These are phyloP conservation scores for Leucosticte australis DNA, from an alignment of 2,113 vertebrate species.

Conservation along the genomic window DNA sequence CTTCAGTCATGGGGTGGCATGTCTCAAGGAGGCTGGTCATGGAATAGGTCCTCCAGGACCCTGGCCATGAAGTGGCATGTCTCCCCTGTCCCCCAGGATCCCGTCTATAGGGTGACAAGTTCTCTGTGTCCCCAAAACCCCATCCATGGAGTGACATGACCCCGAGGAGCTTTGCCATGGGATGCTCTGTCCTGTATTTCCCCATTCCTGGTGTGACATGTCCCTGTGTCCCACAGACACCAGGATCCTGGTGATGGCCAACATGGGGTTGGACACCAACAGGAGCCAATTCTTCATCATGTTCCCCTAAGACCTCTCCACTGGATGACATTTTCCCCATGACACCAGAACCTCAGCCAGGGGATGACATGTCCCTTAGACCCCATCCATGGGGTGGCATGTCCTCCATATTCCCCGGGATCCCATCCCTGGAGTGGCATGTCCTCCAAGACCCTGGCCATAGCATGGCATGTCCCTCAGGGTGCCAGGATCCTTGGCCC, in stretches of 20 bases:
- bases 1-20: neutral
- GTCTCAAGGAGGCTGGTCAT: neutral
- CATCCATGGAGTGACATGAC: neutral
- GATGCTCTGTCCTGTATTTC: neutral
- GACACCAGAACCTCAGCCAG: neutral
- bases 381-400: neutral
- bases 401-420: neutral
- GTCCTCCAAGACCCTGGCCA: neutral
- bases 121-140: neutral
- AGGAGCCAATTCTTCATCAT: neutral
- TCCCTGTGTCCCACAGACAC: neutral
- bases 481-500: neutral
- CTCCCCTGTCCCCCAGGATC: neutral
- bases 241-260: neutral
- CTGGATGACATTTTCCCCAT: neutral
- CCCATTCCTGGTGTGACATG: neutral
- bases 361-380: neutral
- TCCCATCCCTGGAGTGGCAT: neutral
- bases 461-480: neutral
- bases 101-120: accelerated
- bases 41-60: neutral
- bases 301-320: neutral
- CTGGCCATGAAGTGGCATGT: neutral
- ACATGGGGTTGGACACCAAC: neutral
- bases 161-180: neutral